Base-by-base conservation (phyloP, 2,797 vertebrate genomes). In the Furcifer pardalis region DNA sequence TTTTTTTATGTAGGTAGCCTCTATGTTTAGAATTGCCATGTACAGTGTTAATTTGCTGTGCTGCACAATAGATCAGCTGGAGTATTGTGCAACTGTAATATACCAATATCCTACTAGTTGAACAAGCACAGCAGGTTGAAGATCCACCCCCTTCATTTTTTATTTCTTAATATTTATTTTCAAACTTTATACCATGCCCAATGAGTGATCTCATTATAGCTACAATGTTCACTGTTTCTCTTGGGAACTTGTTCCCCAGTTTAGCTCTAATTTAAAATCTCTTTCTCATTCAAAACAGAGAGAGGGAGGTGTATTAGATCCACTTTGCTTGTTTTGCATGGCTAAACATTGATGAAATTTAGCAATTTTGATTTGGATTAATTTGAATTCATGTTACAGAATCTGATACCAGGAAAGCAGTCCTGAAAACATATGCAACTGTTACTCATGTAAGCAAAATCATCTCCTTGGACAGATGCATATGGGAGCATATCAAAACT, bases 191-290 rank as follows among this genome's bases (percentile, higher is more conserved):
- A 65, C 68, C 65, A 56, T 46, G 25, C 35, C 30, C 62, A 65
- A 44, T n/a, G 30, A 79, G 35, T 46, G 37, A 42, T 63, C 42
- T 84, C 69, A 65, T 73, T 79, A 63, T 84, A 44, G 68, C 71
- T 65, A 6, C 4, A 13, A 66, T 42, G 27, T 7, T 66, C 30
- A 49, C 32, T 68, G 32, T n/a, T 74, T 75, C 81, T 32, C 72
- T 66, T 65, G 46, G 59, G 44, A 80, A 65, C 49, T 75, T 21
- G 69, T 65, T 80, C 56, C 71, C 46, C 62, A 52, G 32, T 66
- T 75, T 85, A 74, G 60, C 65, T 80, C 27, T 73, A 80, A 56
- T 80, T 79, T 79, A 66, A 85, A 73, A 74, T 27, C 69, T 79
- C 25, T 52, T 21, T 74, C 68, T 52, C 35, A 49, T 52, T 12